Percentiles rank a stretch among this genome's conserved stretches.
phyloP scores from a whole-genome alignment of 2,797 vertebrate species.

The Girardinus metallicus region DNA sequence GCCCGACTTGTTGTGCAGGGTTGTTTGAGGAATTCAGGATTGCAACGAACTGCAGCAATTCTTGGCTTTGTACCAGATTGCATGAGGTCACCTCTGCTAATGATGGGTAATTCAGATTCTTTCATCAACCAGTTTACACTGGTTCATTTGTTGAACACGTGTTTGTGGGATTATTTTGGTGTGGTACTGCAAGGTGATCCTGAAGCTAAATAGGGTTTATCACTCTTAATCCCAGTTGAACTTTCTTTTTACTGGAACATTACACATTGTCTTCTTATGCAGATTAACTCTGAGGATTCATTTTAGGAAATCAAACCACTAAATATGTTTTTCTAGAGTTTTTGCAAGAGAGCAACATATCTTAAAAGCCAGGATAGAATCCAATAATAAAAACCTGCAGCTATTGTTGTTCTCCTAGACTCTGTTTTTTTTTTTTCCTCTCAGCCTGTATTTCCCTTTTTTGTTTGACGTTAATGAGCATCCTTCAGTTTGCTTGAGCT shows the following conservation, averaged over 20 bases:
- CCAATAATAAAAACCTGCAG: conserved; percentile 18
- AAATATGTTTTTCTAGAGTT: conserved; percentile 8
- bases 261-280: conserved; percentile 30
- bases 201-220: conserved; percentile 26
- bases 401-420: not conserved
- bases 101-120: conserved; percentile 6
- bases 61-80: conserved; percentile 12
- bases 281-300: conserved; percentile 32
- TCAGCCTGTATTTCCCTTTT: conserved; percentile 2
- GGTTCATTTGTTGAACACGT: not conserved
- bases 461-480: not conserved
- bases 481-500: not conserved
- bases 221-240: conserved; percentile 41
- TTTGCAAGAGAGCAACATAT: conserved; percentile 14
- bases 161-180: not conserved
- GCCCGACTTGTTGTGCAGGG: conserved; percentile 51
- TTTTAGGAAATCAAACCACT: conserved; percentile 4
- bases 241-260: conserved; percentile 30
- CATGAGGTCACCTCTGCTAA: conserved; percentile 43
- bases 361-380: conserved; percentile 6
- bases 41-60: conserved; percentile 46
- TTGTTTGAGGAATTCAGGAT: conserved; percentile 58
- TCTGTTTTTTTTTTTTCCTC: not conserved
- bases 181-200: conserved; percentile 34
- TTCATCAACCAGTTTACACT: not conserved